Evolutionary conservation across 2,797 vertebrate species (phyloP), one percentile per base, ranked within the genome.

Genomic region (Pelobates cultripes): DNA sequence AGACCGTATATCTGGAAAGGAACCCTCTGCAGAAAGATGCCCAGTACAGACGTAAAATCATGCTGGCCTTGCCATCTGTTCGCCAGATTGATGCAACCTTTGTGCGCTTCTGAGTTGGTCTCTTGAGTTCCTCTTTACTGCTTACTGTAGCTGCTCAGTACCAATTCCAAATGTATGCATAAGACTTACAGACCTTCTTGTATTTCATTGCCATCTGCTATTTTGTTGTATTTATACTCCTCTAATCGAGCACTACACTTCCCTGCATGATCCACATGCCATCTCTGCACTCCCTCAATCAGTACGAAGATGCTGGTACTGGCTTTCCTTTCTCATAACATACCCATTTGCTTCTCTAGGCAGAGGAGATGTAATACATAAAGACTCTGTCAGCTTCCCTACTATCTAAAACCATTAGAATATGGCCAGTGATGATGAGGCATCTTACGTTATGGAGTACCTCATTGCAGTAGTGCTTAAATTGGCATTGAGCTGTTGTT

Each of bases 41-140:
- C 1, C 98, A 99, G 88, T 99, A 99, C 90, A 92, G 98, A 86
- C 95, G 97, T 82, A 99, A 99, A 91, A 95, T 99, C 90, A 98
- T 99, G 97, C 89, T 99, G 91, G 95, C 98, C 0, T 92, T 99
- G 77, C 98, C 98, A 0, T 96, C 90, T 0, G 96, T 99, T 43
- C 96, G 96, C 91, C 98, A 99, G 94, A 99, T 99, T 0, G 98
- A 99, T 0, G 98, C 98, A 82, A 98, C 97, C 0, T 99, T 96
- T 78, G 98, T 99, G 84, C 93, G 98, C 85, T 99, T 99, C 93
- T 99, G 94, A 98, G 85, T 41, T 75, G 64, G 66, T 63, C 61
- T 9, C 43, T 60, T 4, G 2, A n/a, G 55, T 73, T 73, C 47
- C 60, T 75, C 7, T 43, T 28, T 75, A 45, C 8, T 70, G 12